phyloP scores from a whole-genome alignment of 92 coral and sea anemone species.

The Pocillopora meandrina region DNA sequence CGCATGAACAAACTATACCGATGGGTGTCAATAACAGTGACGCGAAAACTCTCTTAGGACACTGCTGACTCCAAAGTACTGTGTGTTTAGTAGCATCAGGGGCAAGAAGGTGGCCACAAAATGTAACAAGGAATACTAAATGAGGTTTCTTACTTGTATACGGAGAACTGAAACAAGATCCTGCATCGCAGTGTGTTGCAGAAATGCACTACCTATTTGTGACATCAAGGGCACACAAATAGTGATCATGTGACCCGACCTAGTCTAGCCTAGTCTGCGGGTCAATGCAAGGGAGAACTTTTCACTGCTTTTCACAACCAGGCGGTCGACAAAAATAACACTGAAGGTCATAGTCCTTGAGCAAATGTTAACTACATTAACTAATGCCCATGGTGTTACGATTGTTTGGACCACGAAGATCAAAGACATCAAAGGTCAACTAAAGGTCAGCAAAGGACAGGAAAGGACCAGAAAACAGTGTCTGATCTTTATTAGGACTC shows the following conservation, averaged over 20 bases:
- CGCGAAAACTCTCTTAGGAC: slow-evolving; percentile 85
- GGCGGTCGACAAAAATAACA: no score
- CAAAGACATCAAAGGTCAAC: no score
- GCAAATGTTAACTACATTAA: no score
- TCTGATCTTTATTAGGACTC: slow-evolving; percentile 18
- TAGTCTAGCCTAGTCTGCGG: slow-evolving; percentile 78
- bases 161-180: slow-evolving; percentile 93
- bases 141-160: slow-evolving; percentile 54
- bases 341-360: no score
- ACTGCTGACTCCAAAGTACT: slow-evolving; percentile 66
- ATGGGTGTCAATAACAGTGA: slow-evolving; percentile 65
- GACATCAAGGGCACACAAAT: slow-evolving; percentile 74
- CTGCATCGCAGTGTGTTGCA: slow-evolving; percentile 70
- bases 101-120: slow-evolving; percentile 69
- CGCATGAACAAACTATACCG: slow-evolving; percentile 80
- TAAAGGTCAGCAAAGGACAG: no score
- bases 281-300: slow-evolving; percentile 85
- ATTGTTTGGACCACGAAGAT: no score
- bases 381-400: no score
- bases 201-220: slow-evolving; percentile 32
- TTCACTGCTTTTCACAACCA: slow-evolving; percentile 48
- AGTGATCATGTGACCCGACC: slow-evolving; percentile 93
- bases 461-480: no score
- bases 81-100: slow-evolving; percentile 47
- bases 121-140: slow-evolving; percentile 72